Evolutionary conservation across 2,113 vertebrate species (phyloP).

Genomic region (Hucho hucho): DNA sequence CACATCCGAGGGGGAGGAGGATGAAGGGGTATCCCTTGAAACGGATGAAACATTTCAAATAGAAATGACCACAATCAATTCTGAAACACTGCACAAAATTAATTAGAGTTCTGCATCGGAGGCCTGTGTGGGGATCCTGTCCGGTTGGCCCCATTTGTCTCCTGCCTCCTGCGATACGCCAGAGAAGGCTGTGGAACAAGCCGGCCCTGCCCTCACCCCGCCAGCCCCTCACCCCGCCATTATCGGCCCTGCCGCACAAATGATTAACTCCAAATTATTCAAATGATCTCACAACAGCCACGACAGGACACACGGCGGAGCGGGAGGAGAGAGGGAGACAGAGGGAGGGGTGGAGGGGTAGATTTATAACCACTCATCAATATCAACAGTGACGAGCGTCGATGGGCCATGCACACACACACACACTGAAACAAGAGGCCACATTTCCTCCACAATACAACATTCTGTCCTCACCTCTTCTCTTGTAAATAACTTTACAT

Average conservation of each 20-base stretch:
- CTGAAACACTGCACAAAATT: constrained; percentile 95
- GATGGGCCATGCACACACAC: constrained; percentile 48
- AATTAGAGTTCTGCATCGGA: constrained; percentile 93
- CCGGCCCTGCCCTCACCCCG: constrained; percentile 80
- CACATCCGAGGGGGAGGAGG: not conserved
- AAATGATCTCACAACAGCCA: constrained; percentile 77
- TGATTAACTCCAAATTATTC: constrained; percentile 91
- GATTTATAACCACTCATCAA: constrained; percentile 79
- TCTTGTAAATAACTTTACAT: no score
- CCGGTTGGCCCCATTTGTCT: constrained; percentile 81
- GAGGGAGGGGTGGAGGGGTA: constrained; percentile 55
- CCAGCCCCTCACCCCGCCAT: constrained; percentile 80
- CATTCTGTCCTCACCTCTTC: no score
- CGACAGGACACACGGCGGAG: constrained; percentile 60
- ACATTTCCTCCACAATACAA: no score
- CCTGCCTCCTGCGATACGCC: constrained; percentile 75
- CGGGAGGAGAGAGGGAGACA: constrained; percentile 10
- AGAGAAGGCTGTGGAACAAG: constrained; percentile 76
- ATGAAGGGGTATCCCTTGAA: constrained; percentile 68
- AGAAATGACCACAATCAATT: constrained; percentile 93
- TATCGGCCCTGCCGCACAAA: constrained; percentile 79
- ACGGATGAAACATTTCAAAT: constrained; percentile 88
- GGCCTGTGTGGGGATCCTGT: constrained; percentile 69
- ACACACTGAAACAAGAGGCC: no score
- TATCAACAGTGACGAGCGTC: constrained; percentile 73